These are phyloP conservation scores for Epirrhoe alternata DNA, from an alignment of 2,888 invertebrate species.

Conservation along the genomic window DNA sequence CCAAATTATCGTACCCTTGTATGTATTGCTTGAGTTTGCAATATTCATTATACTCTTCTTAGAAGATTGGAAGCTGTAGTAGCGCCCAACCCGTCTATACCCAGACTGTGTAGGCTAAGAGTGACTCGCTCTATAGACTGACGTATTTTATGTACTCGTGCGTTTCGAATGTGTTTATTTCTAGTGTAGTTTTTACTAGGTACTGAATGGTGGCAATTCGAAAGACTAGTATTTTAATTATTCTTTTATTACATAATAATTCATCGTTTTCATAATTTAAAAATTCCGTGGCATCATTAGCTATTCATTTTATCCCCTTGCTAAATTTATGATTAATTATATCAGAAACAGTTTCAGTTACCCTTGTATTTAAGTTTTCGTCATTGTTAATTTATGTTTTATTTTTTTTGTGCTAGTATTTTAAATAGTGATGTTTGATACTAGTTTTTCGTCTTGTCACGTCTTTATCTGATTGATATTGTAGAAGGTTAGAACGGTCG, in stretches of 20 bases:
- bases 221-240: slow-evolving; percentile 11
- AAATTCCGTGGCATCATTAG: neutral
- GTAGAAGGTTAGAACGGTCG: slow-evolving; percentile 61
- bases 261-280: neutral
- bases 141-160: slow-evolving; percentile 79
- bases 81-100: slow-evolving; percentile 59
- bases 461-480: slow-evolving; percentile 36
- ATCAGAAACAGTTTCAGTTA: neutral
- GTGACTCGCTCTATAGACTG: slow-evolving; percentile 80
- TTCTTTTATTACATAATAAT: neutral
- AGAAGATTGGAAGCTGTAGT: slow-evolving; percentile 39
- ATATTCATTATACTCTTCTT: slow-evolving; percentile 12
- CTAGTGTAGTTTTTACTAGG: slow-evolving; percentile 61
- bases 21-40: neutral
- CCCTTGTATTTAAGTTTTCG: neutral
- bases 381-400: neutral
- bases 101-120: slow-evolving; percentile 80
- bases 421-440: neutral
- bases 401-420: neutral
- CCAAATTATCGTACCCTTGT: neutral
- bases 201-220: slow-evolving; percentile 23
- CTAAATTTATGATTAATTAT: neutral
- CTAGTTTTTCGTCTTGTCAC: slow-evolving; percentile 31
- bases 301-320: neutral
- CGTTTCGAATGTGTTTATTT: slow-evolving; percentile 77